Evolutionary conservation across 2,113 vertebrate species (phyloP), one percentile per base, ranked within the genome.

Genomic region (Phrynosoma platyrhinos): DNA sequence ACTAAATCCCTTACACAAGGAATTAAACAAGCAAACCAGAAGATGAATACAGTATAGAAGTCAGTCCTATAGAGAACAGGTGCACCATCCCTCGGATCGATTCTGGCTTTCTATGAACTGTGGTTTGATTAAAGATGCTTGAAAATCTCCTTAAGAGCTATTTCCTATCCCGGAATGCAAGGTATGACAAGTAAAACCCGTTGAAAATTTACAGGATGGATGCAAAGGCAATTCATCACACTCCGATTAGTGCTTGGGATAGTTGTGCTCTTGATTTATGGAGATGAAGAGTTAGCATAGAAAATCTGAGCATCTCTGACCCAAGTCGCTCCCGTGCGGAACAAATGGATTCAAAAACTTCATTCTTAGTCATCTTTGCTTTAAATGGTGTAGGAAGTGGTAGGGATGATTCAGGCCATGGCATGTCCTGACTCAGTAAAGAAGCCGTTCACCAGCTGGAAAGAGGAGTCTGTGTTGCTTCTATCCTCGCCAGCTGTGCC

Each of bases 281-380:
- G 16, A 12, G 47, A 53, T 36, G 62, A 77, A 42, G 25, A 40
- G 32, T 30, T n/a, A 66, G 21, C 40, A 66, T 7, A 32, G 27
- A 52, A 83, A 69, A 76, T 68, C 0, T 32, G 72, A 68, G 30
- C 36, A 68, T 53, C 42, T 27, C 62, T 77, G 42, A 47, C 80
- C 66, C n/a, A 4, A 40, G 12, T 86, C 76, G 64, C n/a, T 76
- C 42, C 14, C 25, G 27, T 62, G 78, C 23, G 32, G 85, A 87
- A 87, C 77, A 55, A 87, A 80, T 72, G 58, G 78, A 79, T 79
- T 86, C 69, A 30, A 86, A 91, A 92, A 74, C 5, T 77, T 80
- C 81, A 74, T 47, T 62, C 53, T 69, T 62, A 83, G 42, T 87
- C 84, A 77, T 81, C 66, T 14, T 23, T 85, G 86, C 13, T 58